Evolutionary conservation across 2,888 invertebrate species (phyloP), one percentile per base, ranked within the genome.

Genomic region (Drosophila nigricruria): DNA sequence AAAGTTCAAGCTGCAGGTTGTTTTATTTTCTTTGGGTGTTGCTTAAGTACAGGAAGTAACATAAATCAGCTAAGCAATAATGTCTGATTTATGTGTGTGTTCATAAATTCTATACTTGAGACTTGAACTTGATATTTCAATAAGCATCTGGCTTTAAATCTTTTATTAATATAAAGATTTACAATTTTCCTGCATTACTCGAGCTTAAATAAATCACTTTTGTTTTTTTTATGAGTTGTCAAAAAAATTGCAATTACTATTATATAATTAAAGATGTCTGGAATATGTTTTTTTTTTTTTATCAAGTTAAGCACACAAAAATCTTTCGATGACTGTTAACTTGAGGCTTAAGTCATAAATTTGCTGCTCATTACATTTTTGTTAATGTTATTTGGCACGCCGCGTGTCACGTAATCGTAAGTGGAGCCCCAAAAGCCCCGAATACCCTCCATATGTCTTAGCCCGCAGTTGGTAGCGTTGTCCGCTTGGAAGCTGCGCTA

Each of bases 361-460:
- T 77, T 77, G 67, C 52, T 56, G 70, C 65, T 69, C 70, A 70
- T 79, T 79, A 83, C 70, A 74, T 57, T 65, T 58, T 61, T 52
- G 70, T 78, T 77, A 82, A 84, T 75, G 77, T 67, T 70, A 68
- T 72, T 77, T 76, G 70, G 67, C 81, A 83, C 77, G 70, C 69
- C 53, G 70, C 65, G 49, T 66, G 64, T 83, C 82, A 86, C 86
- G 82, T 86, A 84, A 86, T 68, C 71, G 65, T 63, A 73, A 77
- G 67, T 73, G 81, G 70, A 70, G 76, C 57, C 34, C 59, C 68
- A 47, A 60, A 54, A 36, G 53, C 53, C 40, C 52, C 18, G 32
- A 18, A 27, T 10, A 18, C 50, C 32, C 34, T 2, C 52, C 8
- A 5, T 10, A 2, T 25, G 16, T 5, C n/a, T 23, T 34, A 42